Base-by-base conservation (phyloP, 53 echinoderm and acorn worm genomes). In the Paelopatides confundens region DNA sequence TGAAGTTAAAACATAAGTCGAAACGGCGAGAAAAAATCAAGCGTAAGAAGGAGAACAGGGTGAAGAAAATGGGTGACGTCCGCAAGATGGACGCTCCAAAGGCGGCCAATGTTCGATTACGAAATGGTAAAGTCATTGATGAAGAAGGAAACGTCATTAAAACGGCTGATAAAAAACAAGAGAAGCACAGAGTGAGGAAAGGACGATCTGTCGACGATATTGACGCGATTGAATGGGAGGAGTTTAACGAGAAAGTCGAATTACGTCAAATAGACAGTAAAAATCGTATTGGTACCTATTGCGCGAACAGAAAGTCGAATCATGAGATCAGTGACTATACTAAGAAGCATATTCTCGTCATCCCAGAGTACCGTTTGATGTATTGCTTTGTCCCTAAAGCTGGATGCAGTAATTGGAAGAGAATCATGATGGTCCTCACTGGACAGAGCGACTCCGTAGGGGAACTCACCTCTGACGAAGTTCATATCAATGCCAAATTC, bases 341-440 rank as follows among this genome's bases (percentile, higher is more conserved):
- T 7, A 58, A 85, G 81, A 76, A 48, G 29, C 96, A 94, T 58
- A 77, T 93, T 26, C 83, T 87, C 33, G 96, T 96, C 2, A 86
- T 94, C 10, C 90, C 94, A 30, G 67, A 95, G 21, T 89, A 92
- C 46, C 93, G 86, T 18, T 70, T 94, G 10, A 82, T 94, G 32
- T 98, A 95, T 82, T 95, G 98, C 71, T 95, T 93, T 58, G 77
- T 96, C 5, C 95, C 97, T 0, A 93, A 97, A 52, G 96, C 93
- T 2, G 96, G 93, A 4, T 93, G 95, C 78, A 96, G 95, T 48
- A 95, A 96, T 71, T 96, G 96, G 96, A 96, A 96, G 89, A 62
- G 96, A 51, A 64, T 96, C 30, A 14, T 96, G 86, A 93, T 95
- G 95, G 93, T 95, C 0, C 87, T 96, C 0, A 89, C 91, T 52